Evolutionary conservation across 1,140 invertebrate genomes (phyloP), one percentile per base, ranked within the genome.

Genomic region (Berghia stephanieae): DNA sequence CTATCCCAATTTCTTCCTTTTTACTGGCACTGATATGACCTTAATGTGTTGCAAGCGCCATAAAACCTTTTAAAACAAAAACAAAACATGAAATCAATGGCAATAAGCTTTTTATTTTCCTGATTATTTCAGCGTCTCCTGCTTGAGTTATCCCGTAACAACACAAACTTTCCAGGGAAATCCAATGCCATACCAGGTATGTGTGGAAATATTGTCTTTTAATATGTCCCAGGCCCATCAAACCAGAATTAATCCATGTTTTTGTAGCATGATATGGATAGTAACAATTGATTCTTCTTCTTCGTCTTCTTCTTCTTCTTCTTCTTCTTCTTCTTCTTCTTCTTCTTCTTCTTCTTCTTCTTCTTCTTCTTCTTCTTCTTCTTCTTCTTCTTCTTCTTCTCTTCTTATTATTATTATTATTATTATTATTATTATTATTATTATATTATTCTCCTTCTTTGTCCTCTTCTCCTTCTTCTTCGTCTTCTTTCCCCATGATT

Each of bases 91-190:
- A 40, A 10, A 68, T 68, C 57, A 63, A 27, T 63, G 8, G 8
- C 10, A 10, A 63, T 52, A 52, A 16, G 43, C n/a, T 36, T 71
- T 67, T 34, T 78, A 21, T 74, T 44, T 77, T 82, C 77, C 57
- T 83, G 83, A 66, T 63, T 63, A 8, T 89, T 89, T 40, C 87
- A 94, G 93, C 91, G 93, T 81, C 86, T 95, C 70, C 91, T 92
- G 3, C 90, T 94, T 74, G 94, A 94, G 88, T 93, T 94, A 84
- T 93, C 93, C 0, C 91, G 93, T 55, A 93, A 93, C 74, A 77
- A 68, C 31, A 73, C 91, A 89, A 75, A 73, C n/a, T 73, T 49
- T 73, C 70, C 70, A 55, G 3, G 78, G 31, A 83, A 83, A 78
- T 85, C 83, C 68, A 79, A 75, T 55, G 78, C 79, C 67, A 75